A percentile compares a stretch with the other conserved stretches of the same genome.
Conservation (phyloP, 2,113 vertebrate species). For the Illadopsis cleaveri region DNA sequence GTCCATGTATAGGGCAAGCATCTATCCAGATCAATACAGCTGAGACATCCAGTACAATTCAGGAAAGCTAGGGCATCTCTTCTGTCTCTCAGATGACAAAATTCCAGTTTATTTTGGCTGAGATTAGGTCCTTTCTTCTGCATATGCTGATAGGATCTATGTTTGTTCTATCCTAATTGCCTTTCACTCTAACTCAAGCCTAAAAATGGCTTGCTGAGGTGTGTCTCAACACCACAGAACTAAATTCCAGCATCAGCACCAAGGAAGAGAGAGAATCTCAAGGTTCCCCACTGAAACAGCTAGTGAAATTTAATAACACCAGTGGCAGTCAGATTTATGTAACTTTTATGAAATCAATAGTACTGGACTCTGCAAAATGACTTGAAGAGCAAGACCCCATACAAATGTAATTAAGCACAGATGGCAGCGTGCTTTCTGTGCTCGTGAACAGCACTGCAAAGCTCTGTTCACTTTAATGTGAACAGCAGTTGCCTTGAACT, state of each 20-base stretch:
- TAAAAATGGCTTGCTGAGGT: background rate
- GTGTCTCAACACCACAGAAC: background rate
- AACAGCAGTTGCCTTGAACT: slow-evolving; percentile 45
- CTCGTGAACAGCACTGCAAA: background rate
- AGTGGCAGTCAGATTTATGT: slow-evolving; percentile 45
- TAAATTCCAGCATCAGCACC: background rate
- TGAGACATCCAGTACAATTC: background rate
- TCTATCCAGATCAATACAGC: background rate
- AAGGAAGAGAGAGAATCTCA: background rate
- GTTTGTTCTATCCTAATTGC: background rate
- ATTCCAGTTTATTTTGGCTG: background rate
- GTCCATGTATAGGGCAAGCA: background rate
- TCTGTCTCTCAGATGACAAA: background rate
- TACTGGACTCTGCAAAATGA: slow-evolving; percentile 26
- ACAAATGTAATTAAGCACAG: slow-evolving; percentile 49
- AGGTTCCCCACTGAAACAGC: background rate
- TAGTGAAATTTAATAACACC: slow-evolving; percentile 29
- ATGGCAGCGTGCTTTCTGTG: background rate
- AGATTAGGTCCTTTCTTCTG: background rate
- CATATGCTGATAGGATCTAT: background rate
- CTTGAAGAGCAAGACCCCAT: slow-evolving; percentile 22
- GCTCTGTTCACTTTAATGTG: background rate
- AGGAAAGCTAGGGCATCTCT: background rate
- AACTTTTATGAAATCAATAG: slow-evolving; percentile 54
- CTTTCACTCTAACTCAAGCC: background rate